Percentiles rank a stretch among this genome's conserved stretches.
Conservation (phyloP, 2,113 vertebrate species). For the Nestor notabilis region DNA sequence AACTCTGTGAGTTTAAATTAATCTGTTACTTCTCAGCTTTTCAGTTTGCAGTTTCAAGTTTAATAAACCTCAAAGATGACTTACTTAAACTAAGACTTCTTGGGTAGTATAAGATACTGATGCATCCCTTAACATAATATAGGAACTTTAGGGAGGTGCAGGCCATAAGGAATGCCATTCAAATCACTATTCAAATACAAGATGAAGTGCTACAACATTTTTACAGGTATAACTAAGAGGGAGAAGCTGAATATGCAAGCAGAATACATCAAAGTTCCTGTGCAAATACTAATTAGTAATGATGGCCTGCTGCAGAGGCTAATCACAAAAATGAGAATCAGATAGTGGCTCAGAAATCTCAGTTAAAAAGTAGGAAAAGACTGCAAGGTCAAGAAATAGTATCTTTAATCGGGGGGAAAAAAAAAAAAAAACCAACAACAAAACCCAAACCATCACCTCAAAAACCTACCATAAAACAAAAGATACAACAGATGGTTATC, state of each 20-base stretch:
- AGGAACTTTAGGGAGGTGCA: not conserved
- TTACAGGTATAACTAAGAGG: not conserved
- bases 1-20: not conserved
- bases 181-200: not conserved
- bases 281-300: not conserved
- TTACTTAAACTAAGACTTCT: not conserved
- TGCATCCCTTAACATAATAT: not conserved
- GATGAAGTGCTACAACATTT: not conserved
- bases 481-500: not conserved
- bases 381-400: not conserved
- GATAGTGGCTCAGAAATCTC: not conserved
- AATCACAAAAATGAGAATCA: not conserved
- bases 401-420: not conserved
- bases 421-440: not conserved
- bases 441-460: not conserved
- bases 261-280: not conserved
- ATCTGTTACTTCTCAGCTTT: not conserved
- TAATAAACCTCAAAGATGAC: not conserved
- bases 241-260: not conserved
- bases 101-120: not conserved
- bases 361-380: not conserved
- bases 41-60: not conserved
- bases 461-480: not conserved
- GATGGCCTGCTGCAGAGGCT: not conserved
- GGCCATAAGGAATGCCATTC: not conserved